phyloP scores from a whole-genome alignment of 92 coral and sea anemone species.

The Phenganax subtilis region DNA sequence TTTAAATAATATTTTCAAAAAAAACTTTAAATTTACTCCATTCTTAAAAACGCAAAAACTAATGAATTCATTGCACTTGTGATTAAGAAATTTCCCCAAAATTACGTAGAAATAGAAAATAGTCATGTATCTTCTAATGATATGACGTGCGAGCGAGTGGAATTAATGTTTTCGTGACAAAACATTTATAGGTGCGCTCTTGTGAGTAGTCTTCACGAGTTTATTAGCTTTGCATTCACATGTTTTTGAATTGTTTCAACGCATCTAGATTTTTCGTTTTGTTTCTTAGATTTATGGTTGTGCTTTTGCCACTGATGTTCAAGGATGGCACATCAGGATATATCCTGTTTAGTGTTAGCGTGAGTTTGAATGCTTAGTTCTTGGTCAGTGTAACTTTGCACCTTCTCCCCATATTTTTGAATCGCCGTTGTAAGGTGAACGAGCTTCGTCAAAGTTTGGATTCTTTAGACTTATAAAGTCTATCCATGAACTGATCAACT shows the following conservation, averaged over 20 bases:
- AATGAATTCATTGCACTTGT: background rate
- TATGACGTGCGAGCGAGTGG: background rate
- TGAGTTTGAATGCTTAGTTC: background rate
- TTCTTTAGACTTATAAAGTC: conserved; percentile 55
- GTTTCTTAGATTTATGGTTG: too few relatives aligned
- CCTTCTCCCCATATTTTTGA: background rate
- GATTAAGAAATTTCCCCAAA: conserved; percentile 1
- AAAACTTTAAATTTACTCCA: background rate
- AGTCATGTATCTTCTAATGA: background rate
- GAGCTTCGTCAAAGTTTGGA: conserved; percentile 43
- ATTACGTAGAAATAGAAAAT: background rate
- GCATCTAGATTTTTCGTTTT: too few relatives aligned
- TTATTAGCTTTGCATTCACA: background rate
- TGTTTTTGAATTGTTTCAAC: background rate
- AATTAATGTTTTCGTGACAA: background rate
- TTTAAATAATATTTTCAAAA: background rate
- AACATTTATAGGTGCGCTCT: too few relatives aligned
- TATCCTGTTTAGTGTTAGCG: background rate
- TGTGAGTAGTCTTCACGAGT: too few relatives aligned
- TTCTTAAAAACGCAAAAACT: background rate
- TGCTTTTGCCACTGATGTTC: too few relatives aligned
- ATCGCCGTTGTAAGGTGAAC: background rate
- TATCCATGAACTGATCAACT: conserved; percentile 57
- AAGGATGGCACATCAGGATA: background rate
- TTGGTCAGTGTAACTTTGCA: background rate